Conservation (phyloP, 2,797 vertebrate genomes). For the Psittacula derbiana region DNA sequence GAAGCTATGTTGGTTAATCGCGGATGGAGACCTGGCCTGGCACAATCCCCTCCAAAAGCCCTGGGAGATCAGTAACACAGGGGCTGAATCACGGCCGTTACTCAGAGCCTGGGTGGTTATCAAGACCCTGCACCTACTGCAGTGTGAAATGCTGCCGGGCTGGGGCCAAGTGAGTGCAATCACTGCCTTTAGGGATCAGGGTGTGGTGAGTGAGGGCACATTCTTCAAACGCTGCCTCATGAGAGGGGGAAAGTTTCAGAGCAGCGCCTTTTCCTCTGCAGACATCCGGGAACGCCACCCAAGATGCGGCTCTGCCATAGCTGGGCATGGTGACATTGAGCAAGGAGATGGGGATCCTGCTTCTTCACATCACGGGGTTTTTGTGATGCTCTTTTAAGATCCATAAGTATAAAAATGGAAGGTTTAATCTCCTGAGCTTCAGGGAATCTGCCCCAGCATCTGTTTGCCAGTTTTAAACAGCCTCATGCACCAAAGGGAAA, state of each 20-base stretch:
- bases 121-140: background rate
- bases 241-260: background rate
- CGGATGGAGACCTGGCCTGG: constrained; percentile 4
- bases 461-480: background rate
- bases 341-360: background rate
- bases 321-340: background rate
- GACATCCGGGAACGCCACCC: background rate
- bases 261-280: background rate
- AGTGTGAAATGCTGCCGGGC: accelerated
- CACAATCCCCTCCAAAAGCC: background rate
- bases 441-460: background rate
- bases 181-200: background rate
- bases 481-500: background rate
- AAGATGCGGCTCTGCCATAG: background rate
- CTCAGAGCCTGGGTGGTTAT: background rate
- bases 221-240: background rate
- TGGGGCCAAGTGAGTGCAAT: accelerated
- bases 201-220: background rate
- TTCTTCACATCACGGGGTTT: background rate
- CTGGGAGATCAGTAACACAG: background rate
- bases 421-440: background rate
- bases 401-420: accelerated
- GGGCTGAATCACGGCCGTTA: background rate
- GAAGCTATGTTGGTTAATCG: constrained; percentile 11
- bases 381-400: background rate